These are phyloP conservation scores for Phocoena phocoena DNA, from an alignment of 2,113 vertebrate genomes.

Conservation along the genomic window DNA sequence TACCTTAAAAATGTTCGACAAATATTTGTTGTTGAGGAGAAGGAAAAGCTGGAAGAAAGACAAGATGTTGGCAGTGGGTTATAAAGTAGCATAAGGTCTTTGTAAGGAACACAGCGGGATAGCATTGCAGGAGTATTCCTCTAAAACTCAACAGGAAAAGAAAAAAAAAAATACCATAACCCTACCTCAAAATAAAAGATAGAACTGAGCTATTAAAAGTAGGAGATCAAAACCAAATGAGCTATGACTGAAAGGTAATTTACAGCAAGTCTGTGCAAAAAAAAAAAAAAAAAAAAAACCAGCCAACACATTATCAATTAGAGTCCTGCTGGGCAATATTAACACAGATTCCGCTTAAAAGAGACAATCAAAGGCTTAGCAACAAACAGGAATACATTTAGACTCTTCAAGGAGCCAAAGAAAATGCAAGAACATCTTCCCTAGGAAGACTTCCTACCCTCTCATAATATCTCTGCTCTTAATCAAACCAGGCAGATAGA, in stretches of 20 bases:
- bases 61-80: not conserved
- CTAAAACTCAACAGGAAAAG: constrained; percentile 6
- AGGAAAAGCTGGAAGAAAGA: constrained; percentile 44
- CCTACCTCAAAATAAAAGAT: constrained; percentile 54
- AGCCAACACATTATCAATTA: constrained; percentile 61
- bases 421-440: constrained; percentile 50
- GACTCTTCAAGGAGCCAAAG: constrained; percentile 53
- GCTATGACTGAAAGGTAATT: constrained; percentile 60
- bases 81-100: constrained; percentile 45
- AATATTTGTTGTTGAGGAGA: constrained; percentile 42
- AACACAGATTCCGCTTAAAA: constrained; percentile 65
- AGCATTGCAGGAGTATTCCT: not conserved
- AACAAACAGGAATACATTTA: constrained; percentile 61
- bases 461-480: constrained; percentile 50
- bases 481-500: constrained; percentile 51
- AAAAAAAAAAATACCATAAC: not conserved
- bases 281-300: not conserved
- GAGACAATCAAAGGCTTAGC: constrained; percentile 65
- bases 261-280: not conserved
- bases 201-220: constrained; percentile 64
- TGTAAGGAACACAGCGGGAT: constrained; percentile 30
- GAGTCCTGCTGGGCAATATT: constrained; percentile 51
- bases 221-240: constrained; percentile 72
- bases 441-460: constrained; percentile 35
- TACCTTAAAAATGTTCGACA: constrained; percentile 40